Evolutionary conservation across 2,113 vertebrate genomes (phyloP).

Genomic region (Hippocampus zosterae): DNA sequence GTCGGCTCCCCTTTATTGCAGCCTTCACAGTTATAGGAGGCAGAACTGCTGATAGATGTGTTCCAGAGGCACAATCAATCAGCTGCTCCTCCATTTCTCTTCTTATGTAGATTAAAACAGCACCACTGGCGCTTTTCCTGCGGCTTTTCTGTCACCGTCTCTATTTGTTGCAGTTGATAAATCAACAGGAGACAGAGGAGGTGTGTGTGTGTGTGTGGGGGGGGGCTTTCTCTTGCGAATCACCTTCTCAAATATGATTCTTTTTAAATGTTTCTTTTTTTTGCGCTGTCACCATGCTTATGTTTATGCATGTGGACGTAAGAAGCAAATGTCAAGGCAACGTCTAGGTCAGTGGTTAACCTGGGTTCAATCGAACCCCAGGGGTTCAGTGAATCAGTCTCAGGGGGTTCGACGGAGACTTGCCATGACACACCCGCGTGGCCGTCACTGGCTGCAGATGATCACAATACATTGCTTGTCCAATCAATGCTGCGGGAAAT

Average conservation of each 20-base stretch:
- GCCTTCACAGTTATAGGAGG: slow-evolving; percentile 16
- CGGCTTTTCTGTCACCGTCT: slow-evolving; percentile 39
- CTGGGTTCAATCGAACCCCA: too few relatives aligned
- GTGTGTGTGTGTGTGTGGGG: too few relatives aligned
- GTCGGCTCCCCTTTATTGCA: slow-evolving; percentile 16
- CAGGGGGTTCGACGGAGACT: too few relatives aligned
- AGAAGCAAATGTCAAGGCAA: slow-evolving; percentile 20
- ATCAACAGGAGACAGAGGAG: slow-evolving; percentile 19
- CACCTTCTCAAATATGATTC: slow-evolving; percentile 32
- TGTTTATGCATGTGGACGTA: slow-evolving; percentile 24
- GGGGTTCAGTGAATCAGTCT: too few relatives aligned
- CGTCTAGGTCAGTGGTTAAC: too few relatives aligned
- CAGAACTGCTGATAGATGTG: slow-evolving; percentile 42
- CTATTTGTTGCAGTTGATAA: slow-evolving; percentile 47
- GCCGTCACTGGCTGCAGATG: too few relatives aligned
- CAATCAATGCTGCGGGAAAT: too few relatives aligned
- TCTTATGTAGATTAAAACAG: slow-evolving; percentile 38
- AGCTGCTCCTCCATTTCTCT: slow-evolving; percentile 28
- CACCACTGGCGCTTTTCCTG: slow-evolving; percentile 30
- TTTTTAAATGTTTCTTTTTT: slow-evolving; percentile 35
- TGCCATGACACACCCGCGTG: too few relatives aligned
- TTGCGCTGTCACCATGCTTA: slow-evolving; percentile 20
- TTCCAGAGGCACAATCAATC: slow-evolving; percentile 42
- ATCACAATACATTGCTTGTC: too few relatives aligned
- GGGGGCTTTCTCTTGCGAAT: slow-evolving; percentile 20